Base-by-base conservation (phyloP, 2,888 invertebrate species). In the Melinopterus prodromus region DNA sequence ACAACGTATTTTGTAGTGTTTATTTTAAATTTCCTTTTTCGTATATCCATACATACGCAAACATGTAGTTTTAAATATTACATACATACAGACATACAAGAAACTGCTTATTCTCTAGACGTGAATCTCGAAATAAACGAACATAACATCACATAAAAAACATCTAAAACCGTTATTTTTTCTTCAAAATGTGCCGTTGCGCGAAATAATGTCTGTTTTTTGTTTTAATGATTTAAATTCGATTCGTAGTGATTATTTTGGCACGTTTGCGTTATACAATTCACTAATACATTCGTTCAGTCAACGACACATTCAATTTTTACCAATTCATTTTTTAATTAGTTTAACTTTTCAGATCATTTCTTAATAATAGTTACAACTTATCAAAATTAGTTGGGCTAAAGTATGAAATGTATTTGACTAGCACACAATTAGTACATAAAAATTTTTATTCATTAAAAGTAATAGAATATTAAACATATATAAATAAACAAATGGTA, bases 21-120 rank as follows among this genome's bases (percentile, higher is more conserved):
- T 88, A 88, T 88, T 89, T 88, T 87, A 88, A 87, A 87, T 87
- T 87, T 88, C 86, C 88, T 86, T 88, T 85, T 86, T 86, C 87
- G 88, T 88, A 88, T 85, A 86, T 88, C 87, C 88, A 88, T 88
- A 88, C 88, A 89, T 88, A 88, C 89, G 86, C 87, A 88, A 88
- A 89, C 87, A 87, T 87, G 87, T 87, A 87, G 69, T 76, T 76
- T 75, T 70, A 70, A 38, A 75, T 78, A 80, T 87, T 85, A 89
- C 88, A 89, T 87, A 88, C 89, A 89, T 87, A 88, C 89, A 88
- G 86, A 89, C 88, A 87, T 88, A 88, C 88, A 88, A 88, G 87
- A 88, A 86, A 87, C 86, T 86, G 85, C 86, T 81, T 81, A 79
- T 79, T 76, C 16, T 71, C 80, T 80, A 80, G 71, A 80, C 79